Evolutionary conservation across 2,888 invertebrate genomes (phyloP), one percentile per base, ranked within the genome.

Genomic region (Folsomia candida): DNA sequence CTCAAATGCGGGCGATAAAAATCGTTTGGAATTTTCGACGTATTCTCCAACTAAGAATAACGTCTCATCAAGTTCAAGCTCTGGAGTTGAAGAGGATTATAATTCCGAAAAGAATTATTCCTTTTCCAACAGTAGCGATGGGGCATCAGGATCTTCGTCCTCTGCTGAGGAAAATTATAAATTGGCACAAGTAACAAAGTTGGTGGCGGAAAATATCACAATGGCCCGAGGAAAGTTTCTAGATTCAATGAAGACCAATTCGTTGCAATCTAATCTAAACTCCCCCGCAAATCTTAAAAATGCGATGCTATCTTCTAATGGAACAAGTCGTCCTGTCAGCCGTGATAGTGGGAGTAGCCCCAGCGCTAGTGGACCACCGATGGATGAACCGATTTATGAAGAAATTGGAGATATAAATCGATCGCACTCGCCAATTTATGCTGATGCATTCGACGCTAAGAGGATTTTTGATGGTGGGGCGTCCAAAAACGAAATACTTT

Each of bases 401-500:
- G 80, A 80, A 71, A 80, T 80, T 70, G 76, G 78, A 22, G 78
- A 77, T 51, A 76, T 54, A 2, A 87, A 87, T 75, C 89, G 67
- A 90, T 91, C 75, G 9, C n/a, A 69, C 2, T 78, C 78, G 2
- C 80, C 80, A 26, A 73, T 80, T 65, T 80, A 80, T 70, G 75
- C 80, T 4, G 80, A 80, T 69, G 78, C 80, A 11, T 80, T 80
- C 69, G 80, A 62, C 86, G 88, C 77, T 51, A 82, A 82, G 72
- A 82, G 82, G 47, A 81, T 83, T 81, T 90, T 92, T 84, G 89
- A 90, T 84, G n/a, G n/a, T n/a, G 89, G 92, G 65, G 91, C 91
- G 71, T 92, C 93, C 18, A 93, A 93, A 82, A 93, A 93, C 81
- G 94, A 95, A 81, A 92, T 95, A 80, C 86, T 95, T 65, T 93